A percentile compares a stretch with the other conserved stretches of the same genome.
Evolutionary conservation across 1,140 invertebrate species (phyloP).

Genomic region (Solenopsis fugax): DNA sequence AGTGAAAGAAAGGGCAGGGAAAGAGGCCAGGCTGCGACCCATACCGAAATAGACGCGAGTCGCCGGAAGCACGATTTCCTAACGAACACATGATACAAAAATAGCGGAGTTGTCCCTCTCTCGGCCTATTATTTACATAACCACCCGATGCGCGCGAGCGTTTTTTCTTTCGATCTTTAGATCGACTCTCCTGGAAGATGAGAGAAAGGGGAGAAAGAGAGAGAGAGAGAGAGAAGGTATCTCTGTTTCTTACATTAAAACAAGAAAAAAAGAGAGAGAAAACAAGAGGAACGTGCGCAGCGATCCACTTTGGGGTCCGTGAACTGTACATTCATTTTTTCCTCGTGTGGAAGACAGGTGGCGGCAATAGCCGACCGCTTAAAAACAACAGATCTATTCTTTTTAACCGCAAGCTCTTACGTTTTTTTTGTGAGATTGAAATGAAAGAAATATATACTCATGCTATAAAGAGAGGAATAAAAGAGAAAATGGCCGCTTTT

Average conservation of each 20-base stretch:
- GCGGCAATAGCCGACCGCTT: conserved; percentile 8
- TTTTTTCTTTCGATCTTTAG: conserved; percentile 28
- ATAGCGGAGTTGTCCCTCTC: conserved; percentile 70
- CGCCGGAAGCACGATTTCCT: conserved; percentile 76
- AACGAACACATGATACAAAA: conserved; percentile 73
- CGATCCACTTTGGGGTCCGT: conserved; percentile 38
- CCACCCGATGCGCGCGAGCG: conserved; percentile 19
- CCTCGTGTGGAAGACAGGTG: conserved; percentile 24
- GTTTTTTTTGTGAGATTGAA: conserved; percentile 32
- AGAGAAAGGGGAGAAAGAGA: background rate
- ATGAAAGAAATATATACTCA: conserved; percentile 30
- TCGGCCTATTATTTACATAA: conserved; percentile 78
- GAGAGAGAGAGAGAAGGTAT: background rate
- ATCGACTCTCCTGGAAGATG: conserved; percentile 11
- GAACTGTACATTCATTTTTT: conserved; percentile 34
- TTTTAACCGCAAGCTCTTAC: conserved; percentile 18
- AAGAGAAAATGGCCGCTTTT: background rate
- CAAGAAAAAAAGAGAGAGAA: background rate
- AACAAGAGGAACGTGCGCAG: conserved; percentile 28
- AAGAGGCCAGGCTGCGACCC: conserved; percentile 28
- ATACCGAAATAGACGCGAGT: conserved; percentile 71
- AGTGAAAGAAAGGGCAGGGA: conserved; percentile 43
- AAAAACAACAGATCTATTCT: conserved; percentile 29
- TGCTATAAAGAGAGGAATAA: background rate
- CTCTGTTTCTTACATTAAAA: conserved; percentile 16